phyloP scores from a whole-genome alignment of 2,113 vertebrate genomes.

The Anolis carolinensis region DNA sequence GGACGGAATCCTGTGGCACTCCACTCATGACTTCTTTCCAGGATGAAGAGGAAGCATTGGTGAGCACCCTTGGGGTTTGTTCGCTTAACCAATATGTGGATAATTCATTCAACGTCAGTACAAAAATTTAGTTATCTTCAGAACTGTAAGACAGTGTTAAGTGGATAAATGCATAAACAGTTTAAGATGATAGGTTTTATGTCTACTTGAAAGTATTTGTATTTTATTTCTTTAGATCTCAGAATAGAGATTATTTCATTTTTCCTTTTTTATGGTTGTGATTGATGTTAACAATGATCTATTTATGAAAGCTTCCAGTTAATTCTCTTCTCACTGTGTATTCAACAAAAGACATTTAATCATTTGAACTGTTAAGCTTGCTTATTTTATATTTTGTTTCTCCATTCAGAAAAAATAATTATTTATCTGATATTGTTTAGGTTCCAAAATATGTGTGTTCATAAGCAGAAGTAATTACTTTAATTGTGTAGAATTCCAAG shows the following conservation, averaged over 20 bases:
- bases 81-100: neutral
- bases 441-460: neutral
- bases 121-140: neutral
- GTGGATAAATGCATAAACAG: conserved; percentile 16
- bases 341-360: conserved; percentile 13
- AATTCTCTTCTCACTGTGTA: conserved; percentile 6
- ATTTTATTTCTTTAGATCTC: conserved; percentile 13
- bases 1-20: too few relatives aligned
- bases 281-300: conserved; percentile 26
- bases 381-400: conserved; percentile 7
- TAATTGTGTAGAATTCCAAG: neutral
- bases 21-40: too few relatives aligned
- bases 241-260: conserved; percentile 11
- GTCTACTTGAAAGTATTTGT: conserved; percentile 8
- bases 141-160: conserved; percentile 15
- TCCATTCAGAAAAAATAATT: conserved; percentile 5
- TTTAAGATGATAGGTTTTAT: neutral
- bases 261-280: neutral
- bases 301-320: conserved; percentile 18
- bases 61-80: too few relatives aligned
- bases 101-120: neutral
- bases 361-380: conserved; percentile 11
- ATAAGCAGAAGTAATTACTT: neutral
- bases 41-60: too few relatives aligned
- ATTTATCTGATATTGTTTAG: conserved; percentile 1